These are phyloP conservation scores for Papilio xuthus DNA, from an alignment of 1,140 invertebrate genomes.

Conservation along the genomic window DNA sequence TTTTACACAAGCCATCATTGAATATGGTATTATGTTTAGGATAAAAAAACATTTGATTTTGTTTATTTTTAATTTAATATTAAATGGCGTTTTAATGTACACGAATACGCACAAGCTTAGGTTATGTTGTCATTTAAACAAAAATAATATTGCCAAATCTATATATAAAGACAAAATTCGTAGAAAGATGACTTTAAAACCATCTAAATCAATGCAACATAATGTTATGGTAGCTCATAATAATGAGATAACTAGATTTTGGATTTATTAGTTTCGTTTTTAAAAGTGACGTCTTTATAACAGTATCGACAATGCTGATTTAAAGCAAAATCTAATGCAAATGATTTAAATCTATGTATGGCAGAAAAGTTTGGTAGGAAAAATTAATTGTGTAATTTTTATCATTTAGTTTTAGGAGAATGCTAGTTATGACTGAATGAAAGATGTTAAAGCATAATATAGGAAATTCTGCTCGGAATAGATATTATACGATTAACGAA, in stretches of 20 bases:
- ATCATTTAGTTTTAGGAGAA: slow-evolving; percentile 6
- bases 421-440: neutral
- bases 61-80: neutral
- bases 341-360: neutral
- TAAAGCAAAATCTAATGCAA: neutral
- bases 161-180: neutral
- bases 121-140: neutral
- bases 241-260: neutral
- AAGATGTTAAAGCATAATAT: neutral
- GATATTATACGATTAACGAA: neutral
- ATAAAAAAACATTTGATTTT: neutral
- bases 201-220: neutral
- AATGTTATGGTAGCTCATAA: neutral
- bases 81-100: neutral
- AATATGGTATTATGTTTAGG: neutral
- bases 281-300: neutral
- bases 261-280: neutral
- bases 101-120: neutral
- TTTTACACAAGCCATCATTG: neutral
- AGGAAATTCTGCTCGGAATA: neutral
- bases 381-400: neutral
- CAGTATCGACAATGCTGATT: neutral
- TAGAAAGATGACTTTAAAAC: neutral
- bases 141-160: neutral
- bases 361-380: neutral